Percentiles rank a stretch among this genome's conserved stretches.
Evolutionary conservation across 2,113 vertebrate species (phyloP).

Genomic region (Nematolebias whitei): DNA sequence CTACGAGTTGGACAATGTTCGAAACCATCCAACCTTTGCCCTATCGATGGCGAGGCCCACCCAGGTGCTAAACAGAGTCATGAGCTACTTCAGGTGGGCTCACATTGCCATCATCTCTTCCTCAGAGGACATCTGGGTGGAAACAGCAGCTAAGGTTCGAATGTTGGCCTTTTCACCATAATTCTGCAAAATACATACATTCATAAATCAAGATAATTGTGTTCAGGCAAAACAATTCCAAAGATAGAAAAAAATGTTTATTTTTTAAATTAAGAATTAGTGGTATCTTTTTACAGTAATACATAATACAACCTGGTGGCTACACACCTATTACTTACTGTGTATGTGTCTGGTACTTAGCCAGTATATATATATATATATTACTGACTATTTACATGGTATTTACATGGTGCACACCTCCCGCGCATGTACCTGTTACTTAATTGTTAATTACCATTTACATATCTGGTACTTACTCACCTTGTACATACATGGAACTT

Average conservation of each 20-base stretch:
- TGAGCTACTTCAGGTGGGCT: constrained; percentile 83
- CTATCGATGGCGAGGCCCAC: constrained; percentile 78
- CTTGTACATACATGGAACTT: too few relatives aligned
- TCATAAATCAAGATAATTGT: background rate
- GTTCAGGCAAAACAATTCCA: background rate
- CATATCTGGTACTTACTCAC: too few relatives aligned
- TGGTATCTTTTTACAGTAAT: too few relatives aligned
- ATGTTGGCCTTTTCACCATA: background rate
- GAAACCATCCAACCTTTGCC: constrained; percentile 77
- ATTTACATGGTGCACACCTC: too few relatives aligned
- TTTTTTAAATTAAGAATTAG: too few relatives aligned
- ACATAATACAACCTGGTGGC: too few relatives aligned
- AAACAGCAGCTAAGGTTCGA: constrained; percentile 76
- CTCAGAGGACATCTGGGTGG: constrained; percentile 79
- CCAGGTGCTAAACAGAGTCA: constrained; percentile 73
- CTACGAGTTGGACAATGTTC: constrained; percentile 74
- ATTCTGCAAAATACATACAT: background rate
- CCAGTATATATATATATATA: too few relatives aligned
- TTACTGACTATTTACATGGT: too few relatives aligned
- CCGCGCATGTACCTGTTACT: too few relatives aligned
- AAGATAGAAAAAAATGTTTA: background rate
- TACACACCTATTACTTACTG: too few relatives aligned
- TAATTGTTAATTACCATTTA: too few relatives aligned
- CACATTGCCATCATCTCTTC: constrained; percentile 81
- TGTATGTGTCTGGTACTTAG: too few relatives aligned